Conservation (phyloP, 2,797 vertebrate genomes). For the Lagothrix lagotricha region DNA sequence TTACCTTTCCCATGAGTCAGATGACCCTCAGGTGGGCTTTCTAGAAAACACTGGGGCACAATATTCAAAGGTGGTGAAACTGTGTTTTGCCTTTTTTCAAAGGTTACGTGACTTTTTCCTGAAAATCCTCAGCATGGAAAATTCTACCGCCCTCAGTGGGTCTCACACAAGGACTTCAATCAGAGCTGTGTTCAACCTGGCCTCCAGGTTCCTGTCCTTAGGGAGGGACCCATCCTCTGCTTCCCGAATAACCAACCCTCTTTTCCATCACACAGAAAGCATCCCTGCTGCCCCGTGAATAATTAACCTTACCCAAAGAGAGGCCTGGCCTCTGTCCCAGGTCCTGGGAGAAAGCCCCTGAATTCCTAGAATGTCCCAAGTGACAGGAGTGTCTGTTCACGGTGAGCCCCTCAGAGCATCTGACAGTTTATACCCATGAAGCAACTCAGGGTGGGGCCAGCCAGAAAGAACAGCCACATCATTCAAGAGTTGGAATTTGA, state of each 20-base stretch:
- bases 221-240: background rate
- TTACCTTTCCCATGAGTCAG: background rate
- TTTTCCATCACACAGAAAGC: background rate
- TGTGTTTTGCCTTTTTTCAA: background rate
- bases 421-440: background rate
- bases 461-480: background rate
- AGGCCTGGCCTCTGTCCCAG: background rate
- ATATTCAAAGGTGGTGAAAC: background rate
- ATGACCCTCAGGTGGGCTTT: background rate
- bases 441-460: background rate
- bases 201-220: background rate
- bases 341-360: background rate
- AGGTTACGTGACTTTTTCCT: background rate
- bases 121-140: background rate
- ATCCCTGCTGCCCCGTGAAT: background rate
- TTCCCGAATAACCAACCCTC: background rate
- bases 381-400: background rate
- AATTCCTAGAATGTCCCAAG: background rate
- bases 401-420: background rate
- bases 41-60: background rate
- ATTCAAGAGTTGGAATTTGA: background rate
- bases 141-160: background rate
- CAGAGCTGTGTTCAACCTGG: no score
- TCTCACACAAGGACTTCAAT: background rate
- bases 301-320: background rate